A percentile compares a stretch with the other conserved stretches of the same genome.
These are phyloP conservation scores for Drosophila phalerata DNA, from an alignment of 2,888 invertebrate genomes.

Conservation along the genomic window DNA sequence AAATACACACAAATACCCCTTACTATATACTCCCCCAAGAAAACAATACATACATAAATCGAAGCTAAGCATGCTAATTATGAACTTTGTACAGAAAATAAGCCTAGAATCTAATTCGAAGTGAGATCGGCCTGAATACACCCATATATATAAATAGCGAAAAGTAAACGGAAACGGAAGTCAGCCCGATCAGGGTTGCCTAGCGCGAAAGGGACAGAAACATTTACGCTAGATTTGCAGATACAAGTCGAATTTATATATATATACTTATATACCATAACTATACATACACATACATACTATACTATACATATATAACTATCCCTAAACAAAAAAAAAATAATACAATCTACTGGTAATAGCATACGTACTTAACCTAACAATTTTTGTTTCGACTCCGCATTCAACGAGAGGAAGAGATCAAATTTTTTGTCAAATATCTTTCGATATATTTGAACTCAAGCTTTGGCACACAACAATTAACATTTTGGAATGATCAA, in stretches of 20 bases:
- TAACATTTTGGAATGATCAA: conserved; percentile 42
- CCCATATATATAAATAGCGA: conserved; percentile 7
- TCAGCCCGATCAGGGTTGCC: conserved; percentile 19
- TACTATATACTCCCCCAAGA: conserved; percentile 3
- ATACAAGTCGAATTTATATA: conserved; percentile 81
- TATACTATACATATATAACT: conserved; percentile 33
- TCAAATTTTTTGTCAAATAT: conserved; percentile 35
- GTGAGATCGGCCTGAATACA: conserved; percentile 42
- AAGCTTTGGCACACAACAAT: conserved; percentile 83
- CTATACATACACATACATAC: conserved; percentile 42
- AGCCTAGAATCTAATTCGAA: conserved; percentile 50
- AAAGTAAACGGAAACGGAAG: not conserved
- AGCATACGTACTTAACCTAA: conserved; percentile 39
- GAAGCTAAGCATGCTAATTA: conserved; percentile 48
- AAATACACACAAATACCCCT: conserved; percentile 26
- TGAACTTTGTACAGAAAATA: conserved; percentile 52
- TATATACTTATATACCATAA: conserved; percentile 58
- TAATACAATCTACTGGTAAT: conserved; percentile 56
- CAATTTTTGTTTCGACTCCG: conserved; percentile 55
- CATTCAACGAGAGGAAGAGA: conserved; percentile 21
- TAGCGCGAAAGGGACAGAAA: conserved; percentile 40
- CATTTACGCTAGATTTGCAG: conserved; percentile 79
- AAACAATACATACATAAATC: conserved; percentile 17
- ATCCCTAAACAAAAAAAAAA: conserved; percentile 9
- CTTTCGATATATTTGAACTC: conserved; percentile 39